phyloP scores from a whole-genome alignment of 2,113 vertebrate species.

The Lasiurus borealis region DNA sequence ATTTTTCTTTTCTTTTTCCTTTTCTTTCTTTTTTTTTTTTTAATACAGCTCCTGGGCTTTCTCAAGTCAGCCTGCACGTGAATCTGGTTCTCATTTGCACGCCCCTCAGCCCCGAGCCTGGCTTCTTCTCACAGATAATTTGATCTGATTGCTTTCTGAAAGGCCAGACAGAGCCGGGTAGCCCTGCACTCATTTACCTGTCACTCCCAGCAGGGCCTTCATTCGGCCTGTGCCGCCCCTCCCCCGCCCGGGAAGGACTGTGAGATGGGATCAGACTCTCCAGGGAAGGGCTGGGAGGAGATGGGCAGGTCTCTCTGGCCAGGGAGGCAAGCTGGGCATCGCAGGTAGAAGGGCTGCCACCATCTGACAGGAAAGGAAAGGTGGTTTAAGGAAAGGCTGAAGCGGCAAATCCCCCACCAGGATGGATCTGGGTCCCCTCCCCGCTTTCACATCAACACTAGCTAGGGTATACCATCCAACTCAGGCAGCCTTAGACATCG shows the following conservation, averaged over 20 bases:
- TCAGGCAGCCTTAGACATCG: background rate
- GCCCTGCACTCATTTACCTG: constrained; percentile 56
- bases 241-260: background rate
- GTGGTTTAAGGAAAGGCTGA: background rate
- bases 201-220: constrained; percentile 59
- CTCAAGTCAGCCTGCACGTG: background rate
- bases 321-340: background rate
- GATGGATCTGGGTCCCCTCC: background rate
- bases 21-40: no score
- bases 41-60: constrained; percentile 49
- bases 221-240: constrained; percentile 25
- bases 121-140: constrained; percentile 72
- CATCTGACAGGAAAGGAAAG: constrained; percentile 4
- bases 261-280: background rate
- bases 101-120: background rate
- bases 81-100: constrained; percentile 79
- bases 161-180: constrained; percentile 47
- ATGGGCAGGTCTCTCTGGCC: background rate
- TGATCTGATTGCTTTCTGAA: constrained; percentile 78
- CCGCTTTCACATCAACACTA: background rate
- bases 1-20: no score
- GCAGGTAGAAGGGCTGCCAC: background rate
- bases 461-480: background rate
- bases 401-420: background rate
- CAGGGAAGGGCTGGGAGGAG: background rate